Evolutionary conservation across 35 echinoderm and acorn worm genomes (phyloP).

Genomic region (Ptychodera flava): DNA sequence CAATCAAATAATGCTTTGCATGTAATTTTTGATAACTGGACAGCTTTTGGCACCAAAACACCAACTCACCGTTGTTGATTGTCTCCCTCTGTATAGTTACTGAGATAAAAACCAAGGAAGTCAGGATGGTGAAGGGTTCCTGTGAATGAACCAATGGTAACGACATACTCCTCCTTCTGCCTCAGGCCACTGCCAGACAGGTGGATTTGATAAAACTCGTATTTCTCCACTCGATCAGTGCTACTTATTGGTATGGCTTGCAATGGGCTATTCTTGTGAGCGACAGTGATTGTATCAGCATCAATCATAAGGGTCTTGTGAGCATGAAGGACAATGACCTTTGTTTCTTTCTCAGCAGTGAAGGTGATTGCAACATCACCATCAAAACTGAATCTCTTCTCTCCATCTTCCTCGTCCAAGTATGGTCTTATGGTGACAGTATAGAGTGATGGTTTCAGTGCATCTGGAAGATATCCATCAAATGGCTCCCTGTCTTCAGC

Average conservation of each 20-base stretch:
- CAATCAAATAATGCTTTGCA: too few relatives aligned
- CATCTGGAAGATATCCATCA: slow-evolving; percentile 47
- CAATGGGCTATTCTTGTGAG: neutral
- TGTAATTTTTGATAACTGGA: too few relatives aligned
- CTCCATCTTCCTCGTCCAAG: slow-evolving; percentile 45
- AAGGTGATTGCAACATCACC: slow-evolving; percentile 66
- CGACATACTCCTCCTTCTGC: slow-evolving; percentile 4
- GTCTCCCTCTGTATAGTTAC: neutral
- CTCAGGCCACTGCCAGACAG: neutral
- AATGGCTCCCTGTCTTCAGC: neutral
- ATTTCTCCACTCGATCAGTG: neutral
- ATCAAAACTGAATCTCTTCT: slow-evolving; percentile 75
- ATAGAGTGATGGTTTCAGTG: slow-evolving; percentile 50
- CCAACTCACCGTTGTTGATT: too few relatives aligned
- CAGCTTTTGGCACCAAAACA: too few relatives aligned
- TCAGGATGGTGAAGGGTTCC: slow-evolving; percentile 33
- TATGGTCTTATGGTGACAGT: slow-evolving; percentile 61
- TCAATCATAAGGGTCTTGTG: neutral
- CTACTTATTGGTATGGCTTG: neutral
- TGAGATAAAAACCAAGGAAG: neutral
- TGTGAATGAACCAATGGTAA: slow-evolving; percentile 53
- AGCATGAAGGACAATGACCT: slow-evolving; percentile 62
- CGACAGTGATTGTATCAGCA: neutral
- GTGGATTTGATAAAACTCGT: neutral
- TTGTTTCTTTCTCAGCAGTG: slow-evolving; percentile 25